Percentiles rank a stretch among this genome's conserved stretches.
Conservation (phyloP, 2,797 vertebrate genomes). For the Megaceryle alcyon region DNA sequence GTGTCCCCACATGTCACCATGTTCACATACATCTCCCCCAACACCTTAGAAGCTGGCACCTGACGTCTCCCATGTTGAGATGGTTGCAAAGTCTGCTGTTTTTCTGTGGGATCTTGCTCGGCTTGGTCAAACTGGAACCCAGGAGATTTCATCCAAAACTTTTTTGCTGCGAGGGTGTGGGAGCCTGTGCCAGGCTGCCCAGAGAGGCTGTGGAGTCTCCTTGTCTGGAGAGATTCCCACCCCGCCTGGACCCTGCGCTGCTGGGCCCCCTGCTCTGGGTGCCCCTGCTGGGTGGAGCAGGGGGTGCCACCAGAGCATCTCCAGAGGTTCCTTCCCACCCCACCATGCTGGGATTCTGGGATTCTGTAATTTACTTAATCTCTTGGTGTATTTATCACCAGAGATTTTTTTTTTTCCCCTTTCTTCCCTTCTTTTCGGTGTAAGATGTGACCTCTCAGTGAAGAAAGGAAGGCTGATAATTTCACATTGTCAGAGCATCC, state of each 20-base stretch:
- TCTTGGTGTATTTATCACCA: fast-evolving
- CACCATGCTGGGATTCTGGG: not conserved
- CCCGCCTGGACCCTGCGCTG: too few relatives aligned
- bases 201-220: not conserved
- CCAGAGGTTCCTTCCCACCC: not conserved
- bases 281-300: too few relatives aligned
- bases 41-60: not conserved
- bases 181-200: not conserved
- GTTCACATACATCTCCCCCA: too few relatives aligned
- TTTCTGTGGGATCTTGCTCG: not conserved
- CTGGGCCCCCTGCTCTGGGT: too few relatives aligned
- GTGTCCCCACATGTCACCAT: not conserved
- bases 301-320: not conserved
- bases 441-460: not conserved
- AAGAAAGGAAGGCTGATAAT: not conserved
- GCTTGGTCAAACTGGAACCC: not conserved
- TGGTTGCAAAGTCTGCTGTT: not conserved
- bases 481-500: not conserved
- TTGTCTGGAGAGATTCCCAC: not conserved
- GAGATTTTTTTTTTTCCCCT: not conserved
- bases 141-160: not conserved
- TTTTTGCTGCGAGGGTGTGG: not conserved
- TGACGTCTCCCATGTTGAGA: not conserved
- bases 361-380: not conserved
- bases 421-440: not conserved